phyloP scores from a whole-genome alignment of 2,797 vertebrate genomes.

The Liparis tanakae region DNA sequence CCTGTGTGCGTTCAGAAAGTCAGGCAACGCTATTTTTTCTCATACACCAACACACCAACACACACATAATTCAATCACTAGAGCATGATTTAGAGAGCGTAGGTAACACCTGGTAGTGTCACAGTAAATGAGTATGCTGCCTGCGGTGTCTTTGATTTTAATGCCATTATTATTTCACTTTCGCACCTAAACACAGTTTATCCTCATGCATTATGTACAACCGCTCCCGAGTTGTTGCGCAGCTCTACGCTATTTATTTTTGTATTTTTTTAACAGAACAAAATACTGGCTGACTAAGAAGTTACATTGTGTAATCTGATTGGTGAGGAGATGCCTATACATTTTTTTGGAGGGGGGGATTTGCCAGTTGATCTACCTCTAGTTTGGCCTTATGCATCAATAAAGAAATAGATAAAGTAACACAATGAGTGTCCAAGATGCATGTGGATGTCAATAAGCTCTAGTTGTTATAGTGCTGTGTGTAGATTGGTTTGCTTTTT shows the following conservation, averaged over 20 bases:
- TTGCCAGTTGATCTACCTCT: not conserved
- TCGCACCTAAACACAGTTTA: constrained; percentile 13
- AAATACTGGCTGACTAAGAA: not conserved
- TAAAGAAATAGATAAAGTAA: not conserved
- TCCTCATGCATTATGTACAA: constrained; percentile 10
- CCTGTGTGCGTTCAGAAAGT: constrained; percentile 20
- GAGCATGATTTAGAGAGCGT: constrained; percentile 11
- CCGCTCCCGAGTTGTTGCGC: not conserved
- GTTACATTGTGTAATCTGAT: not conserved
- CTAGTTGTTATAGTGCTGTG: not conserved
- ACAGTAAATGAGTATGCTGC: constrained; percentile 4
- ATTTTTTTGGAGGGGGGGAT: too few species aligned
- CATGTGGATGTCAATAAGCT: not conserved
- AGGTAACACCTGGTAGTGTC: constrained; percentile 31
- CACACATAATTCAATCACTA: constrained; percentile 1
- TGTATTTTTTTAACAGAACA: not conserved
- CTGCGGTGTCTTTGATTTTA: not conserved
- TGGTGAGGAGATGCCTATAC: not conserved
- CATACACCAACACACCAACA: not conserved
- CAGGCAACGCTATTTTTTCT: constrained; percentile 6
- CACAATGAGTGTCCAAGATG: not conserved
- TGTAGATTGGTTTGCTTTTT: not conserved
- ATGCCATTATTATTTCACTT: constrained; percentile 10
- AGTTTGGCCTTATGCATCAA: not conserved
- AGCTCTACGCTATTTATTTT: not conserved